These are phyloP conservation scores for Eretmochelys imbricata DNA, from an alignment of 2,113 vertebrate species.

Conservation along the genomic window DNA sequence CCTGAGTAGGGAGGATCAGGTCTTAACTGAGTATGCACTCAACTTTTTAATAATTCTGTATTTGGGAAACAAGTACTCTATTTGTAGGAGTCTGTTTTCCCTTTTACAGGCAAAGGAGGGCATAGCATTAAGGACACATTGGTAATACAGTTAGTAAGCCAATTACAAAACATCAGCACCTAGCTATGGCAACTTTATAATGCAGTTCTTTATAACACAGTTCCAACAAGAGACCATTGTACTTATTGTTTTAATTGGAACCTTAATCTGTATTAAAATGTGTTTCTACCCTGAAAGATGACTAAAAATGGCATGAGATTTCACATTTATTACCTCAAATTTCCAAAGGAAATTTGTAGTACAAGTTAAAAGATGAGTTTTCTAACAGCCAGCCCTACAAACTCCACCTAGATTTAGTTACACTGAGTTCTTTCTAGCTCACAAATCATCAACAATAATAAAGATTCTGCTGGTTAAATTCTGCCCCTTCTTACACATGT, in stretches of 20 bases:
- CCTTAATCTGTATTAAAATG: neutral
- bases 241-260: neutral
- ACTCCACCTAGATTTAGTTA: neutral
- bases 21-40: neutral
- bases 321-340: neutral
- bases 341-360: neutral
- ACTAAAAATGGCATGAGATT: neutral
- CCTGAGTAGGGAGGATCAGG: neutral
- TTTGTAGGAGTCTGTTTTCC: neutral
- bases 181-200: neutral
- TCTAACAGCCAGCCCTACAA: neutral
- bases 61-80: neutral
- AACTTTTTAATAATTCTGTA: neutral
- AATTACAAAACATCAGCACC: neutral
- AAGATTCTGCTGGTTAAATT: neutral
- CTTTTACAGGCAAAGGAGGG: neutral
- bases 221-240: neutral
- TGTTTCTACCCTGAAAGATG: neutral
- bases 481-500: neutral
- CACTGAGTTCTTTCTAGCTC: neutral
- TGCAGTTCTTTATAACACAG: neutral
- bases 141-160: neutral
- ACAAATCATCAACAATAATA: neutral
- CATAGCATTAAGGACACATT: neutral
- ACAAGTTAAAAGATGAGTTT: neutral